A percentile compares a stretch with the other conserved stretches of the same genome.
phyloP scores from a whole-genome alignment of 1,140 invertebrate genomes.

The Megalopta genalis region DNA sequence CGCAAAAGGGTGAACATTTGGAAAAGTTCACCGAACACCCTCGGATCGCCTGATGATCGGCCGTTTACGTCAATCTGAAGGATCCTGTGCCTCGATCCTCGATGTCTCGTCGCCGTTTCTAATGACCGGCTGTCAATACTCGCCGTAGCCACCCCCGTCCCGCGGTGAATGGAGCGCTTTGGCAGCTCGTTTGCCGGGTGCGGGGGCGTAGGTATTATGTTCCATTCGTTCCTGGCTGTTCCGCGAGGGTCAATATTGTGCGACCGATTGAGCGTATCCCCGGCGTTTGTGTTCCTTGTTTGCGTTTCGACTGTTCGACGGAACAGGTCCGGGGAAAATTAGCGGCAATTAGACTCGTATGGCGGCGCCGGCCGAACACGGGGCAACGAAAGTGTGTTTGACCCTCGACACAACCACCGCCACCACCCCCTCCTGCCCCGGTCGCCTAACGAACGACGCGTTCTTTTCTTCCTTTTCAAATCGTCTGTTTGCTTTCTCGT shows the following conservation, averaged over 20 bases:
- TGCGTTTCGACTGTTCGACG: conserved; percentile 47
- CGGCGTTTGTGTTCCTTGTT: conserved; percentile 48
- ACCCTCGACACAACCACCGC: too few relatives aligned
- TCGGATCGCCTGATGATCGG: too few relatives aligned
- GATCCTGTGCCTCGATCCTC: neutral
- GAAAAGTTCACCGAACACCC: too few relatives aligned
- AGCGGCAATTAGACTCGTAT: conserved; percentile 66
- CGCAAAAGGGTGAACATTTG: too few relatives aligned
- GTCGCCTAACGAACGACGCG: conserved; percentile 4
- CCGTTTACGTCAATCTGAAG: neutral
- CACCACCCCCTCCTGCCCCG: too few relatives aligned
- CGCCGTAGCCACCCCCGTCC: conserved; percentile 17
- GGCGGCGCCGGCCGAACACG: conserved; percentile 24
- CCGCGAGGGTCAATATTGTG: conserved; percentile 64
- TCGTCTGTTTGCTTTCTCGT: neutral
- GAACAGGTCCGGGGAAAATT: conserved; percentile 59
- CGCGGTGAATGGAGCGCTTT: conserved; percentile 57
- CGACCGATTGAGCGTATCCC: conserved; percentile 64
- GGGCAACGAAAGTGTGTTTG: conserved; percentile 5
- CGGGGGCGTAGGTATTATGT: conserved; percentile 59
- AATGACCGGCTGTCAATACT: conserved; percentile 67
- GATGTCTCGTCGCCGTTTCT: conserved; percentile 30
- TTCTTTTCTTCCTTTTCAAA: neutral
- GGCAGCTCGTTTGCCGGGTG: conserved; percentile 46
- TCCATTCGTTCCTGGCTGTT: conserved; percentile 50